Conservation (phyloP, 2,113 vertebrate genomes). For the Corydoras sp. region DNA sequence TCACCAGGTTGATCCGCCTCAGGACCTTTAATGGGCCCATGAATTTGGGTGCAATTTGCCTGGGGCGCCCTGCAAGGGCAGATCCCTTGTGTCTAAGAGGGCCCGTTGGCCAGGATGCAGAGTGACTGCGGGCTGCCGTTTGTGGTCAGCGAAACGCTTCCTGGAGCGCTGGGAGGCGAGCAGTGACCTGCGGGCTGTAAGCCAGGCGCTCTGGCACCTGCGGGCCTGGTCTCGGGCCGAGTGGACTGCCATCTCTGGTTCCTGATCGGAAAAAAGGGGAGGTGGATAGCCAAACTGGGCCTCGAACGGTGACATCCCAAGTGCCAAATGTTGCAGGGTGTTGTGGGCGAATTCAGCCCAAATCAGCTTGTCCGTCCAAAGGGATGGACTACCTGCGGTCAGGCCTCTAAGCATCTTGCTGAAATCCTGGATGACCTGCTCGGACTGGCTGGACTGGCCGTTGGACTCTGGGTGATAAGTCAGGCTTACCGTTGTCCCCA, state of each 20-base stretch:
- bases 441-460: background rate
- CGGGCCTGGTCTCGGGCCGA: too few relatives aligned
- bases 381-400: too few relatives aligned
- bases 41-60: background rate
- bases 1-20: too few relatives aligned
- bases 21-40: background rate
- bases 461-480: background rate
- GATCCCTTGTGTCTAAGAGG: background rate
- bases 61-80: background rate
- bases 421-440: background rate
- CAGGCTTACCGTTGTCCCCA: background rate
- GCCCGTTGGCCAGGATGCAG: background rate
- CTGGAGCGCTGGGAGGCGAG: background rate
- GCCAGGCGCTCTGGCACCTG: too few relatives aligned
- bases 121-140: background rate
- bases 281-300: too few relatives aligned
- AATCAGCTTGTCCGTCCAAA: background rate
- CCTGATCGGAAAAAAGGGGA: background rate
- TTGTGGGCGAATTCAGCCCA: too few relatives aligned
- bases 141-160: background rate
- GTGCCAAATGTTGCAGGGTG: too few relatives aligned
- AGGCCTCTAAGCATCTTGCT: background rate
- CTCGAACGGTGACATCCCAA: too few relatives aligned
- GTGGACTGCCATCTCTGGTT: background rate
- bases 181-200: too few relatives aligned